Percentiles rank a stretch among this genome's conserved stretches.
Conservation (phyloP, 2,888 invertebrate genomes). For the Tetragonula carbonaria region DNA sequence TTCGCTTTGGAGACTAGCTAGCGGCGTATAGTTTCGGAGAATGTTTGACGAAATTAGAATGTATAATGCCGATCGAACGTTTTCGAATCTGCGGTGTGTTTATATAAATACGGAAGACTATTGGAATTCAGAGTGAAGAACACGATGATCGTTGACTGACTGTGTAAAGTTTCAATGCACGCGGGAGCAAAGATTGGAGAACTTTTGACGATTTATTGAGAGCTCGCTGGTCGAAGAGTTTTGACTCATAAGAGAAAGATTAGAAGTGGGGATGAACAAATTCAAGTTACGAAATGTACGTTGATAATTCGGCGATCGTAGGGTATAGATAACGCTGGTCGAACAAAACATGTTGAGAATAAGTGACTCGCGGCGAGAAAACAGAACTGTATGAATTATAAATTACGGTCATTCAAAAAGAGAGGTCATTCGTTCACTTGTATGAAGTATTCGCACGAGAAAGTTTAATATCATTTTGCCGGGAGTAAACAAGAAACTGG, state of each 20-base stretch:
- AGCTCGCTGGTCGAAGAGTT: background rate
- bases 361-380: background rate
- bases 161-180: background rate
- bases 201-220: background rate
- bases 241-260: background rate
- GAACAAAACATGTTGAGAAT: background rate
- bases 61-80: constrained; percentile 1
- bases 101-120: constrained; percentile 29
- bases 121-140: background rate
- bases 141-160: background rate
- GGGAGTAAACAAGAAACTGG: too few species aligned
- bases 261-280: background rate
- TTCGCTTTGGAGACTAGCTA: background rate
- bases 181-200: background rate
- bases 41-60: background rate
- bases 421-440: too few species aligned
- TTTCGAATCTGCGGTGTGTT: background rate
- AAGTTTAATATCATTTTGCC: too few species aligned
- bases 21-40: background rate
- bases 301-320: background rate
- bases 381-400: background rate
- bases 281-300: background rate
- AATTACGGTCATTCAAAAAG: background rate
- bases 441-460: too few species aligned
- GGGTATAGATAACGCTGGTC: background rate